A percentile compares a stretch with the other conserved stretches of the same genome.
Evolutionary conservation across 1,140 invertebrate genomes (phyloP).

Genomic region (Bradysia coprophila): DNA sequence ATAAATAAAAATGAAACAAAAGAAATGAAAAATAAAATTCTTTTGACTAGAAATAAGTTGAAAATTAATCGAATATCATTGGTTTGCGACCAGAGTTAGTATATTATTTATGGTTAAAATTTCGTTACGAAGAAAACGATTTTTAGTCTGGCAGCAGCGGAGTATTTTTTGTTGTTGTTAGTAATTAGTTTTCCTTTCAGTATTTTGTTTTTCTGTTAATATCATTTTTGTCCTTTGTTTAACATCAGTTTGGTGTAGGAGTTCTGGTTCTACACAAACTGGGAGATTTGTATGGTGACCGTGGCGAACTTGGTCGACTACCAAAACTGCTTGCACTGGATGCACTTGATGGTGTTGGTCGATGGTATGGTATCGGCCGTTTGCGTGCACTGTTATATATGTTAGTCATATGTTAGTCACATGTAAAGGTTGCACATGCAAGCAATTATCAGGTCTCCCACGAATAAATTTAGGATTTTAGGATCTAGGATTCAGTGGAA

Average conservation of each 20-base stretch:
- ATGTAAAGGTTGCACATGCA: conserved; percentile 9
- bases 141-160: too few relatives aligned
- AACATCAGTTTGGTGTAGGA: too few relatives aligned
- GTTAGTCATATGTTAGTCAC: conserved; percentile 8
- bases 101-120: not conserved
- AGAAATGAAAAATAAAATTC: not conserved
- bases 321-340: conserved; percentile 45
- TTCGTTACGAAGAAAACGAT: not conserved
- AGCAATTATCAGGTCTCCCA: too few relatives aligned
- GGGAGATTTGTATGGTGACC: conserved; percentile 4
- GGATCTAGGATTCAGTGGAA: too few relatives aligned
- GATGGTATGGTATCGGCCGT: conserved; percentile 73
- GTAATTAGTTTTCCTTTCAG: not conserved
- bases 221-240: not conserved
- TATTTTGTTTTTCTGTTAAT: not conserved
- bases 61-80: not conserved
- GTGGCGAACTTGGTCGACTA: conserved; percentile 18
- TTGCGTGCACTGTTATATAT: conserved; percentile 55
- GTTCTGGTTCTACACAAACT: not conserved
- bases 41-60: not conserved
- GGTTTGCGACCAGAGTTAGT: not conserved
- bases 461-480: too few relatives aligned
- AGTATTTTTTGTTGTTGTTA: not conserved
- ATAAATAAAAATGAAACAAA: not conserved
- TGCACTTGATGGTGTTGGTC: conserved; percentile 54